phyloP scores from a whole-genome alignment of 2,888 invertebrate species.

The Prosopocoilus inquinatus region DNA sequence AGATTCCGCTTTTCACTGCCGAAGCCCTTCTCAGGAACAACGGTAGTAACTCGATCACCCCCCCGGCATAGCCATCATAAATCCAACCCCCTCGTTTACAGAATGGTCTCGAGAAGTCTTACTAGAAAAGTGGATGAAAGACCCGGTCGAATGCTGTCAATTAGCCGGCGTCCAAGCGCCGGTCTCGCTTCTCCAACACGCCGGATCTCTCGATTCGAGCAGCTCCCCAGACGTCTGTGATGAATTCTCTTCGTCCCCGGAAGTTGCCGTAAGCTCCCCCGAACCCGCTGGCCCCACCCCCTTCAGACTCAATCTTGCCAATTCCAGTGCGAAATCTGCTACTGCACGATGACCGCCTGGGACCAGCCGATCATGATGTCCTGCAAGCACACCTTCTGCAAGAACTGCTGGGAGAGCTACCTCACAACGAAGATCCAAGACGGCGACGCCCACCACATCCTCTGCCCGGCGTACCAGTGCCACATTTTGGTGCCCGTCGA shows the following conservation, averaged over 20 bases:
- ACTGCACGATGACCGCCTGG: conserved; percentile 51
- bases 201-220: conserved; percentile 45
- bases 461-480: conserved; percentile 65
- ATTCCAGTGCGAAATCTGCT: conserved; percentile 62
- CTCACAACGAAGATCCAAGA: conserved; percentile 64
- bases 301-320: background rate
- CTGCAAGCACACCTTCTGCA: conserved; percentile 65
- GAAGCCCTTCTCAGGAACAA: conserved; percentile 66
- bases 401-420: conserved; percentile 65
- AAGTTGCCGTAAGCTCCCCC: conserved; percentile 39
- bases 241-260: conserved; percentile 30
- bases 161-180: conserved; percentile 65
- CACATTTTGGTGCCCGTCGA: conserved; percentile 64
- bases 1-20: conserved; percentile 67
- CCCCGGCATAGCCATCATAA: background rate
- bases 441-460: conserved; percentile 64
- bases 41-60: conserved; percentile 56
- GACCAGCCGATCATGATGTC: conserved; percentile 57
- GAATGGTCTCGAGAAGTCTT: conserved; percentile 68
- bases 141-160: conserved; percentile 64
- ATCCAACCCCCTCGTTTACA: conserved; percentile 36
- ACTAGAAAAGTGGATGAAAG: conserved; percentile 67
- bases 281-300: background rate
- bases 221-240: conserved; percentile 41
- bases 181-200: conserved; percentile 51